A percentile compares a stretch with the other conserved stretches of the same genome.
Evolutionary conservation across 2,888 invertebrate genomes (phyloP).

Genomic region (Polylopha cassiicola): DNA sequence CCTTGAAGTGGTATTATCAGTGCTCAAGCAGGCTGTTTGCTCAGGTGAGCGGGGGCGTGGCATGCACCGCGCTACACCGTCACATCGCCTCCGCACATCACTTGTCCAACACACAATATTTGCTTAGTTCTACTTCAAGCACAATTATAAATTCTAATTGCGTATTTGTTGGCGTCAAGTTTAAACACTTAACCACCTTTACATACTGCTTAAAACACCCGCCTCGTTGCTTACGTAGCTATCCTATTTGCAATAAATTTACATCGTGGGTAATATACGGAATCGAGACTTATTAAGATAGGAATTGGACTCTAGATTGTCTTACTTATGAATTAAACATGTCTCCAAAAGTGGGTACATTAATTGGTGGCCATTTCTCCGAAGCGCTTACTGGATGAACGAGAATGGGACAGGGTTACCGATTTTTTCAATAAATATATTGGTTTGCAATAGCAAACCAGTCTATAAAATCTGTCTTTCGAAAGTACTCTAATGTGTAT

Average conservation of each 20-base stretch:
- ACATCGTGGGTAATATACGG: too few species aligned
- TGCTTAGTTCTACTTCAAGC: too few species aligned
- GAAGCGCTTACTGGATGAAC: slow-evolving; percentile 31
- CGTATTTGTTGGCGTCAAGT: slow-evolving; percentile 1
- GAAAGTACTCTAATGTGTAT: too few species aligned
- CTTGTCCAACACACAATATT: slow-evolving; percentile 1
- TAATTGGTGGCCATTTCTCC: slow-evolving; percentile 53
- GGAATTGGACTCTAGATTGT: slow-evolving; percentile 4
- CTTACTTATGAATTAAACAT: slow-evolving; percentile 45
- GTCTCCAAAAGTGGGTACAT: slow-evolving; percentile 54
- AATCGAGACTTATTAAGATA: too few species aligned
- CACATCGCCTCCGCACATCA: slow-evolving; percentile 1
- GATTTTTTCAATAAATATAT: too few species aligned
- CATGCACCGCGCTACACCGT: slow-evolving; percentile 8
- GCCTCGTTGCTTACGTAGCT: too few species aligned
- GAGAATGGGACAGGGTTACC: slow-evolving; percentile 1
- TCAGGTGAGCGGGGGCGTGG: slow-evolving; percentile 19
- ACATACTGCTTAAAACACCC: too few species aligned
- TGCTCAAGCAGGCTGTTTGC: slow-evolving; percentile 17
- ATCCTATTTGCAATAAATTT: too few species aligned
- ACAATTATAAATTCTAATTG: too few species aligned
- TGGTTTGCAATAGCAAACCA: too few species aligned
- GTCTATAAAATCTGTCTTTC: too few species aligned
- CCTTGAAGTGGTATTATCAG: slow-evolving; percentile 10
- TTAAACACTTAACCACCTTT: not conserved